Percentiles rank a stretch among this genome's conserved stretches.
Conservation (phyloP, 2,113 vertebrate species). For the Ellobius talpinus region DNA sequence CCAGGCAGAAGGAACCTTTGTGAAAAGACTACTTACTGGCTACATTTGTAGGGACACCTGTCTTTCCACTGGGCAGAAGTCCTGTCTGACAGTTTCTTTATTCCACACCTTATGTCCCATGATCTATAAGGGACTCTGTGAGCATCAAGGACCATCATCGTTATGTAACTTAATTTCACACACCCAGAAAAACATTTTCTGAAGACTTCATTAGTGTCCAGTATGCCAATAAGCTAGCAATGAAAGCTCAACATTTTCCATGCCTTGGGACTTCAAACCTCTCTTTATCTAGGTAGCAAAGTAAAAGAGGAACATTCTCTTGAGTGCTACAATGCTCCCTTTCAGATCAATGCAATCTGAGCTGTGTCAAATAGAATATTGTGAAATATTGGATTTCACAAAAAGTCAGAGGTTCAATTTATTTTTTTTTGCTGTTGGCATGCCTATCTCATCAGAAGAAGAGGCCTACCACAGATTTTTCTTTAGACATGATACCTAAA, state of each 20-base stretch:
- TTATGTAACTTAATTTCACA: neutral
- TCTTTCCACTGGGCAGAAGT: neutral
- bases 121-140: rapidly evolving
- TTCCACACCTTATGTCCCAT: neutral
- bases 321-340: conserved; percentile 32
- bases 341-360: conserved; percentile 64
- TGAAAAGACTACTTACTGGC: neutral
- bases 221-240: neutral
- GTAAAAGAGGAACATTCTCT: conserved; percentile 52
- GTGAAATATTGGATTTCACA: conserved; percentile 79
- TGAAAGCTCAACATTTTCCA: neutral
- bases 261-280: neutral
- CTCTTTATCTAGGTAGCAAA: conserved; percentile 16
- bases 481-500: conserved; percentile 77
- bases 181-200: neutral
- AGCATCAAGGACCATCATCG: neutral
- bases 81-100: neutral
- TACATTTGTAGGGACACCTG: neutral
- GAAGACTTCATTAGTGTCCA: neutral
- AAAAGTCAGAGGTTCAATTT: conserved; percentile 66
- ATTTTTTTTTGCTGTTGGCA: conserved; percentile 36
- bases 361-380: conserved; percentile 62
- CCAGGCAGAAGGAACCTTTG: neutral
- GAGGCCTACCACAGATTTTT: neutral
- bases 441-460: conserved; percentile 72